phyloP scores from a whole-genome alignment of 2,888 invertebrate species.

The Elgonia sp. region DNA sequence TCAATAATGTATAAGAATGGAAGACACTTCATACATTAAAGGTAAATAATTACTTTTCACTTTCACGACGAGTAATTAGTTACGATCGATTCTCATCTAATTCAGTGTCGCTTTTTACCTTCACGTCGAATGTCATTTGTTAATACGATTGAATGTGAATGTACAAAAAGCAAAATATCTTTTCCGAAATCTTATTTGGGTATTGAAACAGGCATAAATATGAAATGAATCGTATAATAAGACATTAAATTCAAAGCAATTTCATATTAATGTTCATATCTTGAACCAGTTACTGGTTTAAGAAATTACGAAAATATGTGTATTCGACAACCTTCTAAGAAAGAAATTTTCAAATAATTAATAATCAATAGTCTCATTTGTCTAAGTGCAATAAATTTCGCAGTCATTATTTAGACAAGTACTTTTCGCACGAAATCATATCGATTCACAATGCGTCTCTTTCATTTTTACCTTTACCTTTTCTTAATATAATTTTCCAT shows the following conservation, averaged over 20 bases:
- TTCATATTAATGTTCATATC: neutral
- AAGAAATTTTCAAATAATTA: constrained; percentile 43
- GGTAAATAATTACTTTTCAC: constrained; percentile 9
- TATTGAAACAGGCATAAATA: neutral
- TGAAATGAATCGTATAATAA: too few species aligned
- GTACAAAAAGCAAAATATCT: neutral
- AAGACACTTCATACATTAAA: neutral
- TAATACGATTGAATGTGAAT: constrained; percentile 9
- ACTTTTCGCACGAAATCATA: constrained; percentile 54
- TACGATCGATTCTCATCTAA: constrained; percentile 45
- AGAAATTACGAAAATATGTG: constrained; percentile 5
- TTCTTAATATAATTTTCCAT: neutral
- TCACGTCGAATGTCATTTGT: neutral
- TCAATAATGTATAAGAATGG: neutral
- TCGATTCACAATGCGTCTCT: constrained; percentile 39
- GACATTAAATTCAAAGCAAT: too few species aligned
- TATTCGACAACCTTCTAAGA: constrained; percentile 26
- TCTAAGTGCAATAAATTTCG: constrained; percentile 48
- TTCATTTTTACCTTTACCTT: constrained; percentile 1
- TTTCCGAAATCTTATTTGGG: neutral
- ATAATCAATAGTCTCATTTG: constrained; percentile 61
- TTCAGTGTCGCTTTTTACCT: constrained; percentile 6
- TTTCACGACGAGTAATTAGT: constrained; percentile 2
- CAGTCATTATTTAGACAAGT: constrained; percentile 54
- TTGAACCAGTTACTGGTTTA: neutral